Conservation (phyloP, 2,888 invertebrate genomes). For the Synanthedon vespiformis region DNA sequence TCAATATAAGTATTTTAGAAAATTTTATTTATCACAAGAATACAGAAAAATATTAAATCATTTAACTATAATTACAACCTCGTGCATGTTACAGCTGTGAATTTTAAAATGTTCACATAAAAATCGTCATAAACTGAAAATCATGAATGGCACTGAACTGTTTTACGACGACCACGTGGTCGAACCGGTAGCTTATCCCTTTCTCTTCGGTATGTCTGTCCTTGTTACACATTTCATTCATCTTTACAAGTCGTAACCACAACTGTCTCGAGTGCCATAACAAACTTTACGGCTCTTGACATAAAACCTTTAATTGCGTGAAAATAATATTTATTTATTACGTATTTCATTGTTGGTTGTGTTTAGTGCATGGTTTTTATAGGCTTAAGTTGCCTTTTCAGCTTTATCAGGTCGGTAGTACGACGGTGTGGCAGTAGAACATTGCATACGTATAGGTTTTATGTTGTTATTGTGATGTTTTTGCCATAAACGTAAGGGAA, state of each 20-base stretch:
- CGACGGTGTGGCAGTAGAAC: slow-evolving; percentile 67
- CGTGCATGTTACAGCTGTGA: background rate
- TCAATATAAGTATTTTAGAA: background rate
- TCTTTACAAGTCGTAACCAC: slow-evolving; percentile 55
- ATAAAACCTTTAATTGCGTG: slow-evolving; percentile 66
- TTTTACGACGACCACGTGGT: slow-evolving; percentile 60
- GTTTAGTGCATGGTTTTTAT: slow-evolving; percentile 72
- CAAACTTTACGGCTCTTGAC: slow-evolving; percentile 57
- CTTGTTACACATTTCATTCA: slow-evolving; percentile 58
- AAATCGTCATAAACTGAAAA: slow-evolving; percentile 10
- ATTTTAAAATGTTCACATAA: background rate
- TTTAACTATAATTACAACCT: background rate
- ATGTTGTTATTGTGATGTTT: slow-evolving; percentile 69
- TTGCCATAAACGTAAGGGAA: slow-evolving; percentile 62
- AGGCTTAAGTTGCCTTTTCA: slow-evolving; percentile 70
- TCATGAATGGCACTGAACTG: slow-evolving; percentile 47
- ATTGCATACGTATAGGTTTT: slow-evolving; percentile 69
- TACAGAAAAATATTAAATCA: background rate
- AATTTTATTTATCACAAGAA: background rate
- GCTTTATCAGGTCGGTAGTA: slow-evolving; percentile 69
- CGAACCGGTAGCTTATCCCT: slow-evolving; percentile 43
- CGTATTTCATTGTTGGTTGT: slow-evolving; percentile 52
- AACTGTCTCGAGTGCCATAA: slow-evolving; percentile 53
- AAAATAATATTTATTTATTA: slow-evolving; percentile 61
- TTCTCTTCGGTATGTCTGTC: slow-evolving; percentile 32